Conservation (phyloP, 2,888 invertebrate genomes). For the Eupithecia abbreviata region DNA sequence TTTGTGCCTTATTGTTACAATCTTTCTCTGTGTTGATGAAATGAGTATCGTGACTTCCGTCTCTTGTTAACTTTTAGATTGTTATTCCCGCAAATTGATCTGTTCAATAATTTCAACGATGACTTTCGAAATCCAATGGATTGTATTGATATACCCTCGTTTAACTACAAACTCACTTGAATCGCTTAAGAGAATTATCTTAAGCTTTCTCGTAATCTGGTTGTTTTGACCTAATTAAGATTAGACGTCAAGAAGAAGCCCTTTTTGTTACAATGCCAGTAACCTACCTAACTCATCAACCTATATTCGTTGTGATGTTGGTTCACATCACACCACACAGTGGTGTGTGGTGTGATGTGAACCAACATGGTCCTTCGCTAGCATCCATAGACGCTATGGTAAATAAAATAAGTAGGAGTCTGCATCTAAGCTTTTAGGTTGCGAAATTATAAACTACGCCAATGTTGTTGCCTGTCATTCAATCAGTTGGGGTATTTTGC, state of each 20-base stretch:
- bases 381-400: not conserved
- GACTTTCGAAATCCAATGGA: not conserved
- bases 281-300: not conserved
- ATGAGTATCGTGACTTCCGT: conserved; percentile 17
- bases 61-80: conserved; percentile 27
- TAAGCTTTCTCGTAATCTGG: not conserved
- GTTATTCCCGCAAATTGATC: conserved; percentile 1
- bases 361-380: not conserved
- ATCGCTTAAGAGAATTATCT: not conserved
- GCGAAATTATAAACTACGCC: conserved; percentile 6
- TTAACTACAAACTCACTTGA: no score
- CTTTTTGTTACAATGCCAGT: not conserved
- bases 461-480: not conserved
- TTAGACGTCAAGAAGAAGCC: not conserved
- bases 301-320: no score
- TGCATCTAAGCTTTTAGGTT: not conserved
- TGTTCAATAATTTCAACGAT: not conserved
- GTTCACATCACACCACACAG: no score
- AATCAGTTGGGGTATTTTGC: conserved; percentile 28
- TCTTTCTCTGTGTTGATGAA: conserved; percentile 9
- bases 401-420: not conserved
- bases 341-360: not conserved
- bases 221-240: not conserved
- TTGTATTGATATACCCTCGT: not conserved
- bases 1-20: conserved; percentile 9